Evolutionary conservation across 1,140 invertebrate species (phyloP), one percentile per base, ranked within the genome.

Genomic region (Lordiphosa mommai): DNA sequence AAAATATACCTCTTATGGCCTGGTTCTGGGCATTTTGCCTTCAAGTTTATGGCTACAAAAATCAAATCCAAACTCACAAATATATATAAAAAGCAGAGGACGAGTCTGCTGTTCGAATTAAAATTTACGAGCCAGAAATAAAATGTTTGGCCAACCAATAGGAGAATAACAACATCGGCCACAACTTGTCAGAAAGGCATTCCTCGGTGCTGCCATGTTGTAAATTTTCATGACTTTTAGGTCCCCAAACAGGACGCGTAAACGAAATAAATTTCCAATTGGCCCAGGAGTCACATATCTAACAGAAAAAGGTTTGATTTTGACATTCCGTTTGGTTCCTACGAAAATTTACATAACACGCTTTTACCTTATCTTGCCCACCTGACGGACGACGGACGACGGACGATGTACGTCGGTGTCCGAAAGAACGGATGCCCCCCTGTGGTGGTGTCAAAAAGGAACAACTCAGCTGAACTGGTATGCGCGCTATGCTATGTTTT

Each of bases 201-300:
- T 41, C 37, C 41, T 60, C 56, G 61, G 48, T 20, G 40, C 29
- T 56, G 77, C 72, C 72, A 84, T 84, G 77, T 69, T 84, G 79
- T 84, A 84, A 84, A 84, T 84, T 84, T 84, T 77, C 79, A 84
- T 82, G 77, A 85, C 63, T 84, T 77, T 84, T 77, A 72, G 72
- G 79, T 66, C 57, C 32, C 20, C 13, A 29, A 50, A 40, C 63
- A 55, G 69, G 48, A 69, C 68, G 77, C 68, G 72, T 84, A 84
- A 84, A 84, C 72, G n/a, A 84, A 84, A 84, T 84, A 84, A 84
- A 84, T 84, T 85, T 84, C 72, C 77, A 84, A 84, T 84, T 84
- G 84, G 79, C 49, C 57, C 72, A 72, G 67, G 61, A 84, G 72
- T 77, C 77, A 82, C 84, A 82, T 82, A 82, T 84, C 69, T 77